Conservation (phyloP, 30 jellyfish, hydroid and myxozoan species). For the Hydractinia echinata region DNA sequence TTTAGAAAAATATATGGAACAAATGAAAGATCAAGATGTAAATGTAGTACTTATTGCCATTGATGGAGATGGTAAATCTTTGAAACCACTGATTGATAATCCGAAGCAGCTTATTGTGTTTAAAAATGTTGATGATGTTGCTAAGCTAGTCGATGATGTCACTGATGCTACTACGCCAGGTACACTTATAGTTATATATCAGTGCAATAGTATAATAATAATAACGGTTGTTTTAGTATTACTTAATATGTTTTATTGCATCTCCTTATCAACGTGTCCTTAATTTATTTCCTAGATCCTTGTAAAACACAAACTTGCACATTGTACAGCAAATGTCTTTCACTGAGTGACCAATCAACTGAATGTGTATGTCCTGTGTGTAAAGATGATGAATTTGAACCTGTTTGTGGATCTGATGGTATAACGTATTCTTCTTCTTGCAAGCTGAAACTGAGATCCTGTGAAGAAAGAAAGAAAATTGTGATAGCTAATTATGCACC, state of each 20-base stretch:
- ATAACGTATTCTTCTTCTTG: slow-evolving; percentile 49
- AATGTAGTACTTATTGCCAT: slow-evolving; percentile 16
- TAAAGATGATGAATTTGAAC: slow-evolving; percentile 22
- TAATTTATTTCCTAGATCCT: slow-evolving; percentile 13
- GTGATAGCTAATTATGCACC: slow-evolving; percentile 29
- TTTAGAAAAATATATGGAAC: not conserved
- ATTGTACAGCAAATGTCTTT: slow-evolving; percentile 40
- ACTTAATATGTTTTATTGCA: not conserved
- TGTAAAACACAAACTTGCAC: slow-evolving; percentile 41
- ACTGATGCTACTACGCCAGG: not conserved
- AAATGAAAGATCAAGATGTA: not conserved
- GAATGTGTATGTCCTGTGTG: slow-evolving; percentile 75
- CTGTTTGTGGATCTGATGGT: slow-evolving; percentile 67
- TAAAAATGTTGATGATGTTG: not conserved
- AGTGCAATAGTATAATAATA: not conserved
- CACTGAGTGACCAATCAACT: slow-evolving; percentile 45
- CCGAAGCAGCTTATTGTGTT: not conserved
- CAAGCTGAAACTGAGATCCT: slow-evolving; percentile 29
- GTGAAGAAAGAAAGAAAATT: slow-evolving; percentile 22
- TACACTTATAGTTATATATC: not conserved
- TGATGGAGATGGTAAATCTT: slow-evolving; percentile 10
- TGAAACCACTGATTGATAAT: not conserved
- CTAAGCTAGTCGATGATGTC: not conserved
- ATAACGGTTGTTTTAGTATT: not conserved
- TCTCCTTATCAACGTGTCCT: not conserved